A percentile compares a stretch with the other conserved stretches of the same genome.
These are phyloP conservation scores for Chrysoperla carnea DNA, from an alignment of 1,140 invertebrate species.

Conservation along the genomic window DNA sequence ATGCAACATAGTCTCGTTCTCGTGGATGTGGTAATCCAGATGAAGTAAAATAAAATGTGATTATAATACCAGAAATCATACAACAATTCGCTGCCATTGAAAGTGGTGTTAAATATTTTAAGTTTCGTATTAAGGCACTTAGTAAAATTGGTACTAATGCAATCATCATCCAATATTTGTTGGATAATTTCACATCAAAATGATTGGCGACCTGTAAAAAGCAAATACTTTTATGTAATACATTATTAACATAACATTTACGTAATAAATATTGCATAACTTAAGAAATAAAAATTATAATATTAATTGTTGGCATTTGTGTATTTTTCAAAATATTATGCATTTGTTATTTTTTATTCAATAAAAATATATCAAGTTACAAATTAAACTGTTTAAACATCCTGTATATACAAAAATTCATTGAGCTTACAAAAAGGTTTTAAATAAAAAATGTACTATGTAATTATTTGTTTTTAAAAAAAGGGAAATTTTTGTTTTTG, in stretches of 20 bases:
- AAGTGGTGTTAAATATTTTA: conserved; percentile 54
- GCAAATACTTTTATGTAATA: conserved; percentile 3
- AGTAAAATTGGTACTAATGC: conserved; percentile 51
- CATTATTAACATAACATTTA: neutral
- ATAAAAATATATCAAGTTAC: too few relatives aligned
- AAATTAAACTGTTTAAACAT: too few relatives aligned
- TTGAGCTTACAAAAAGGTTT: too few relatives aligned
- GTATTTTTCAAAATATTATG: too few relatives aligned
- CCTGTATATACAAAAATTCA: too few relatives aligned
- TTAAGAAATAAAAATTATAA: too few relatives aligned
- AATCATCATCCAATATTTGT: conserved; percentile 51
- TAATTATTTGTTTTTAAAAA: too few relatives aligned
- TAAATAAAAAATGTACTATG: too few relatives aligned
- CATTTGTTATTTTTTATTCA: too few relatives aligned
- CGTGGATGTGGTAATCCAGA: conserved; percentile 40
- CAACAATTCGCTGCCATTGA: conserved; percentile 54
- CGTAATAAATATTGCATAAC: neutral
- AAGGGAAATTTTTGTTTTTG: too few relatives aligned
- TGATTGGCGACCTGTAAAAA: conserved; percentile 39
- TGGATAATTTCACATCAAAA: conserved; percentile 33
- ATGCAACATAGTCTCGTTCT: conserved; percentile 19
- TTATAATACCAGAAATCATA: conserved; percentile 42
- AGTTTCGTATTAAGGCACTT: conserved; percentile 54
- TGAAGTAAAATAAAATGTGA: conserved; percentile 51
- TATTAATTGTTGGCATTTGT: too few relatives aligned